Percentiles rank a stretch among this genome's conserved stretches.
Conservation (phyloP, 2,797 vertebrate genomes). For the Dendrocincla fuliginosa region DNA sequence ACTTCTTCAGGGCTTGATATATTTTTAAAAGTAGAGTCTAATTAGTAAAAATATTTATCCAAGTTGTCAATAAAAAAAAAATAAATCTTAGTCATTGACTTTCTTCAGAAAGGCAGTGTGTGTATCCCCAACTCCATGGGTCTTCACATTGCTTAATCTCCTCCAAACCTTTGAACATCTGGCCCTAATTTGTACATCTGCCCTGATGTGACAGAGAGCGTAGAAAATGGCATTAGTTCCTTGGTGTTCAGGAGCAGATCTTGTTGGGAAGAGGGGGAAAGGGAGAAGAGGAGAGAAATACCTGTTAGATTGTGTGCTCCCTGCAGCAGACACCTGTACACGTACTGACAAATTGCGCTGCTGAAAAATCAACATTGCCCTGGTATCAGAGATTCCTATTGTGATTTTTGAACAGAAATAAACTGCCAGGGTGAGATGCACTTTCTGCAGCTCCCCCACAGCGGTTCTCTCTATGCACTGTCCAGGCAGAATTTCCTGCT, state of each 20-base stretch:
- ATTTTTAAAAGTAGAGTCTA: background rate
- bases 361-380: background rate
- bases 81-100: no score
- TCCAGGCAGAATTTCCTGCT: background rate
- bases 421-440: background rate
- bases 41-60: background rate
- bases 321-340: background rate
- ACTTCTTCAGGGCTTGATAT: background rate
- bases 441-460: background rate
- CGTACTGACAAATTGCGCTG: rapidly evolving
- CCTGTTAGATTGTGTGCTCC: background rate
- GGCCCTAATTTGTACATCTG: background rate
- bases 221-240: background rate
- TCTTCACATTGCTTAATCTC: background rate
- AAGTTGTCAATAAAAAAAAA: background rate
- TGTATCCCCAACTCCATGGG: rapidly evolving
- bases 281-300: background rate
- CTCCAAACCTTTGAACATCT: background rate
- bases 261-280: background rate
- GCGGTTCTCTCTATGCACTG: rapidly evolving
- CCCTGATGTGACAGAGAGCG: background rate
- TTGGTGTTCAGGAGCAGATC: background rate
- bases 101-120: background rate
- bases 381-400: background rate
- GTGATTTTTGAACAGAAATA: background rate